Conservation (phyloP, 2,797 vertebrate species). For the Acipenser ruthenus region DNA sequence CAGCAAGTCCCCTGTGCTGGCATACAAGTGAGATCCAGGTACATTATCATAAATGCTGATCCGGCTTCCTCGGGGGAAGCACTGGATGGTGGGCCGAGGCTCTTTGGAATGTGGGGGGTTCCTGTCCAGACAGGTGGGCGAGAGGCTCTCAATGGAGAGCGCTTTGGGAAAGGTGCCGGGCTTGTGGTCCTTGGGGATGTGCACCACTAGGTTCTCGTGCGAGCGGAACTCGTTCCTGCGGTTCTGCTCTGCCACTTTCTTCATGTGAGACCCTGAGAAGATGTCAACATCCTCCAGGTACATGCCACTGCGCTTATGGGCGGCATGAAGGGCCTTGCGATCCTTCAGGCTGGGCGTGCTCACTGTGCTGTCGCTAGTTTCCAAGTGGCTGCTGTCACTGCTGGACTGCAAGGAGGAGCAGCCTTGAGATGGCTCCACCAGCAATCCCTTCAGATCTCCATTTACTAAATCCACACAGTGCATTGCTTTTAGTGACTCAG, state of each 20-base stretch:
- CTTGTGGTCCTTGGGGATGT: constrained; percentile 95
- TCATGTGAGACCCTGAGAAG: constrained; percentile 60
- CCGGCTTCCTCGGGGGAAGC: constrained; percentile 80
- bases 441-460: constrained; percentile 49
- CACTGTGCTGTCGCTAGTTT: constrained; percentile 66
- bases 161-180: constrained; percentile 97
- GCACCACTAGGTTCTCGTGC: constrained; percentile 87
- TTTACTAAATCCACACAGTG: constrained; percentile 72
- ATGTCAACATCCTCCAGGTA: constrained; percentile 89
- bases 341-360: constrained; percentile 75
- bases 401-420: constrained; percentile 50
- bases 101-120: constrained; percentile 54
- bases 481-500: constrained; percentile 62
- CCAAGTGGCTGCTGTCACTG: constrained; percentile 68
- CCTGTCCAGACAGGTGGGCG: constrained; percentile 69
- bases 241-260: constrained; percentile 61
- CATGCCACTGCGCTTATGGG: constrained; percentile 87
- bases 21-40: constrained; percentile 86
- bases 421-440: constrained; percentile 25
- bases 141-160: constrained; percentile 91
- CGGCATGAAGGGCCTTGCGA: constrained; percentile 61
- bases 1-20: constrained; percentile 90
- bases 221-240: constrained; percentile 80
- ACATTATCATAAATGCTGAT: constrained; percentile 96
- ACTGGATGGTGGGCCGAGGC: constrained; percentile 58